A percentile compares a stretch with the other conserved stretches of the same genome.
Conservation (phyloP, 2,113 vertebrate species). For the Chloebia gouldiae region DNA sequence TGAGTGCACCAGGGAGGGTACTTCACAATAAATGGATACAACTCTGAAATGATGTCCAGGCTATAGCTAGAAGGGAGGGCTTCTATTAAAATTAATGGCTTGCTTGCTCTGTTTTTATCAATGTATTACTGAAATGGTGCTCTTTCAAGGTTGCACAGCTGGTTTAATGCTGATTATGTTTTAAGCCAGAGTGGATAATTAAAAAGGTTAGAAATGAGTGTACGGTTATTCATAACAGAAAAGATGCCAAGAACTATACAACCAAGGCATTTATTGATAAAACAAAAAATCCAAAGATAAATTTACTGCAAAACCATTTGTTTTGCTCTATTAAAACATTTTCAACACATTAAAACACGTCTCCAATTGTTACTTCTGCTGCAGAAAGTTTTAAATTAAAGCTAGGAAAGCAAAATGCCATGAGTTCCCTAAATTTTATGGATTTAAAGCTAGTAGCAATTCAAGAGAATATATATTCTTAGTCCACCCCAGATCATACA, state of each 20-base stretch:
- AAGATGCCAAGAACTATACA: conserved; percentile 57
- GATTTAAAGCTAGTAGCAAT: background rate
- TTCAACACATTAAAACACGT: background rate
- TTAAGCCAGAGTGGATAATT: conserved; percentile 72
- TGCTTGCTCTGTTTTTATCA: conserved; percentile 42
- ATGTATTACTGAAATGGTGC: conserved; percentile 64
- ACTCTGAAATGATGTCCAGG: conserved; percentile 14
- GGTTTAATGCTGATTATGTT: conserved; percentile 73
- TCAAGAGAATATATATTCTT: background rate
- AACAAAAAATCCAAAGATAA: background rate
- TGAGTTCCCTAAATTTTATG: background rate
- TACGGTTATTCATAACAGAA: conserved; percentile 59
- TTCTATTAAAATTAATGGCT: conserved; percentile 71
- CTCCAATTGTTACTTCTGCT: background rate
- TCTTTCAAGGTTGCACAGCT: conserved; percentile 74
- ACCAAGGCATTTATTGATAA: conserved; percentile 43
- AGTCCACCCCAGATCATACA: background rate
- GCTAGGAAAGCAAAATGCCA: background rate
- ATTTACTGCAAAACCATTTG: conserved; percentile 29
- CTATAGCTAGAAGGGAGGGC: conserved; percentile 29
- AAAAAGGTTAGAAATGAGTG: conserved; percentile 64
- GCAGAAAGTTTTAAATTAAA: background rate
- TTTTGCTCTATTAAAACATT: conserved; percentile 6
- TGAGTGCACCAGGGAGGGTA: conserved; percentile 29
- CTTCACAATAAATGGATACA: background rate